Evolutionary conservation across 2,888 invertebrate genomes (phyloP).

Genomic region (Liopterus haemorrhoidalis): DNA sequence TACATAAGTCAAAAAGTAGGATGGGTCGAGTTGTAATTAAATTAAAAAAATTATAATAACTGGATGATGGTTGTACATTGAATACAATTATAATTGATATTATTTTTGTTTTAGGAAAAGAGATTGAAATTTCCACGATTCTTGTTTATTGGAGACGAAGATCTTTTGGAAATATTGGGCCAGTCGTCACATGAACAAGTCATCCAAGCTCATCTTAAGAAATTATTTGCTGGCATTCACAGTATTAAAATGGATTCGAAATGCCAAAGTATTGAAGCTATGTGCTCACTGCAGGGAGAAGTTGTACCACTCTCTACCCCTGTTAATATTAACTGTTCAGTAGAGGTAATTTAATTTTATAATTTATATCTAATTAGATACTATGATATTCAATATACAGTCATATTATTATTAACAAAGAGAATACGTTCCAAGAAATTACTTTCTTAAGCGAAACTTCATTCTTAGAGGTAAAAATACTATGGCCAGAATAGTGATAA

Average conservation of each 20-base stretch:
- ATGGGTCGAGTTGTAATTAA: no score
- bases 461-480: no score
- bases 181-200: conserved; percentile 84
- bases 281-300: conserved; percentile 73
- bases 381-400: not conserved
- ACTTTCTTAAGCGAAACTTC: no score
- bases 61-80: no score
- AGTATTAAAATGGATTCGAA: conserved; percentile 60
- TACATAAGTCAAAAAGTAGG: conserved; percentile 6
- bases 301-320: conserved; percentile 60
- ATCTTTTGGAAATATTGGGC: conserved; percentile 90
- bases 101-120: conserved; percentile 66
- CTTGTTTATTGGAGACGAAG: conserved; percentile 97
- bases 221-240: conserved; percentile 87
- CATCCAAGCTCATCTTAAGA: conserved; percentile 91
- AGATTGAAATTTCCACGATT: conserved; percentile 89
- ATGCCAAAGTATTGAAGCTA: conserved; percentile 52
- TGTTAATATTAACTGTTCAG: conserved; percentile 66
- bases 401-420: not conserved
- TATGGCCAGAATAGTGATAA: no score
- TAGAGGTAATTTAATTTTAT: conserved; percentile 56
- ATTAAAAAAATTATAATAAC: no score
- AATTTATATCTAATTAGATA: conserved; percentile 9
- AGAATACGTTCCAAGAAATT: not conserved
- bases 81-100: no score